Percentiles rank a stretch among this genome's conserved stretches.
Evolutionary conservation across 2,888 invertebrate species (phyloP).

Genomic region (Lasioglossum figueresi): DNA sequence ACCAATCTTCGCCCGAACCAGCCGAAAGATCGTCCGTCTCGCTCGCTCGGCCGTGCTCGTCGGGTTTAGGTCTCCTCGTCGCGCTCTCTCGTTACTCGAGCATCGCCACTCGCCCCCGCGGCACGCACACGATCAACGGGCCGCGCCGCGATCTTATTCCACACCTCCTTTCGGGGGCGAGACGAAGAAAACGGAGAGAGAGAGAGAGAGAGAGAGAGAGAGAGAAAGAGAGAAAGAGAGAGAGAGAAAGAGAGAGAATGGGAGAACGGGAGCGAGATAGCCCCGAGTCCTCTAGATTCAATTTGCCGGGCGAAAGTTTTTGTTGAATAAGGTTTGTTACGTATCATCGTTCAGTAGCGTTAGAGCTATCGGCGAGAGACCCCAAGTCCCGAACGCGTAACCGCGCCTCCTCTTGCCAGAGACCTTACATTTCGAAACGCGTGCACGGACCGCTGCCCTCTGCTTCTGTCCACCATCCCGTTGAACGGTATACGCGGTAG

Average conservation of each 20-base stretch:
- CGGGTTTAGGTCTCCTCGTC: neutral
- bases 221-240: neutral
- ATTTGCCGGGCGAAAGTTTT: constrained; percentile 77
- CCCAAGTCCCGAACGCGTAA: neutral
- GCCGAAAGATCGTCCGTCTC: constrained; percentile 34
- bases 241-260: neutral
- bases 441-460: neutral
- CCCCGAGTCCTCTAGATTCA: constrained; percentile 70
- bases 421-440: constrained; percentile 24
- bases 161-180: constrained; percentile 59
- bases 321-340: constrained; percentile 78
- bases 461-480: constrained; percentile 1
- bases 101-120: constrained; percentile 44
- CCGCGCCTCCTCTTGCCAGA: constrained; percentile 1
- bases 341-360: constrained; percentile 72
- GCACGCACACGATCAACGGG: constrained; percentile 59
- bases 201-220: neutral
- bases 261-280: constrained; percentile 1
- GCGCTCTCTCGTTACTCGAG: constrained; percentile 35
- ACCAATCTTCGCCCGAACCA: constrained; percentile 46
- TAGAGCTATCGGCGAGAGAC: constrained; percentile 63
- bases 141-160: constrained; percentile 69
- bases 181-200: constrained; percentile 6
- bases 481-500: constrained; percentile 34
- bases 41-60: neutral